phyloP scores from a whole-genome alignment of 2,113 vertebrate species.

The Urocynchramus pylzowi region DNA sequence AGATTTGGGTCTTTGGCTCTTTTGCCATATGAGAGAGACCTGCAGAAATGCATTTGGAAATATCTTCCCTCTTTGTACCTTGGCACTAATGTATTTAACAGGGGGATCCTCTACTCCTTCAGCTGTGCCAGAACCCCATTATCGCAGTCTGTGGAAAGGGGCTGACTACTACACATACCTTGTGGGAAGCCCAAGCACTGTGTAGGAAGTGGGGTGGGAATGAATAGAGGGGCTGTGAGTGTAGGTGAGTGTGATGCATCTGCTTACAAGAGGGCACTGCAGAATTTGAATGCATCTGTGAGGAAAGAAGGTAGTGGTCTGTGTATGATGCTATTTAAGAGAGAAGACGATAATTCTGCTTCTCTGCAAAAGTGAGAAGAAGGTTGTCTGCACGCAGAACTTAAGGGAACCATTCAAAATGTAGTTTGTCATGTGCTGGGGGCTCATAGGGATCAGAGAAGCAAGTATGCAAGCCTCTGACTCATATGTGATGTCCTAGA shows the following conservation, averaged over 20 bases:
- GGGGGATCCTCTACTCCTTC: not conserved
- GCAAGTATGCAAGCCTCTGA: not conserved
- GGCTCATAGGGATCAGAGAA: not conserved
- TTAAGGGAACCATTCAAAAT: not conserved
- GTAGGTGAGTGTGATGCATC: not conserved
- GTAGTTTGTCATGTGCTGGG: not conserved
- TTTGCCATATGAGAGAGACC: not conserved
- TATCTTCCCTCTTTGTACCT: not conserved
- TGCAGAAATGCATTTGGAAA: not conserved
- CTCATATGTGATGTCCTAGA: not conserved
- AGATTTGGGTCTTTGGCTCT: not conserved
- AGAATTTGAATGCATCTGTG: not conserved
- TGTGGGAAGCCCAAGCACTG: not conserved
- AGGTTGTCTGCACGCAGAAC: not conserved
- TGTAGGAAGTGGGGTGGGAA: not conserved
- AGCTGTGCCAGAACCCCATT: not conserved
- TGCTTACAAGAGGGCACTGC: not conserved
- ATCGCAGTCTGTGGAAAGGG: not conserved
- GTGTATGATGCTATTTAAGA: not conserved
- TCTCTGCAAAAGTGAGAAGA: not conserved
- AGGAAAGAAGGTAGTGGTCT: not conserved
- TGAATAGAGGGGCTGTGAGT: not conserved
- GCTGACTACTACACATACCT: not conserved
- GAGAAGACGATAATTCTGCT: not conserved
- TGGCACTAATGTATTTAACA: not conserved